Evolutionary conservation across 2,113 vertebrate genomes (phyloP).

Genomic region (Fregata magnificens): DNA sequence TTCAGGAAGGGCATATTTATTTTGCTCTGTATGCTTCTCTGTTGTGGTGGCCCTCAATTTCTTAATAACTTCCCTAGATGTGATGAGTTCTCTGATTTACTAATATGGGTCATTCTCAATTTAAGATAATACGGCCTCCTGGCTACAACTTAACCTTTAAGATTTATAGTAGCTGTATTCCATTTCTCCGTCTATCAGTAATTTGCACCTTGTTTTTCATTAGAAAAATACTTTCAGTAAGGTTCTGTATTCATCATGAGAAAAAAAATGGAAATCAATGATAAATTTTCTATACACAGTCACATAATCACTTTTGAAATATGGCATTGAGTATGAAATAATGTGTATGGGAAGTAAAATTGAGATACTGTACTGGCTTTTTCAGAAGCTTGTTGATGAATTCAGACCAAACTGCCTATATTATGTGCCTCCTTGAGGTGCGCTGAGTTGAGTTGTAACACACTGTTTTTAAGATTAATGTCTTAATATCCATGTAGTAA

Average conservation of each 20-base stretch:
- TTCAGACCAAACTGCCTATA: neutral
- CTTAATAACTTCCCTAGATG: neutral
- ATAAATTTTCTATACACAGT: neutral
- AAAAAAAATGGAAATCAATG: neutral
- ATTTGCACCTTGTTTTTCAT: neutral
- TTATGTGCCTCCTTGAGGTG: neutral
- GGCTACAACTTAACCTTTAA: neutral
- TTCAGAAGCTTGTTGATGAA: neutral
- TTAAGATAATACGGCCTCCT: neutral
- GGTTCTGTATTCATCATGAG: neutral
- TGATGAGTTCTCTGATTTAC: neutral
- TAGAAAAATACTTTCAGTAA: neutral
- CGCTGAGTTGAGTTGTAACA: fast-evolving
- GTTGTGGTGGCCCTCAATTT: neutral
- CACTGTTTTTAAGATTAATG: neutral
- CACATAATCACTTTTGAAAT: neutral
- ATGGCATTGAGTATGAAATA: neutral
- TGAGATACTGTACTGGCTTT: neutral
- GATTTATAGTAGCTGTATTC: neutral
- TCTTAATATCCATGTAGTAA: neutral
- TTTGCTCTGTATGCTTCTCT: neutral
- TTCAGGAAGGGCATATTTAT: neutral
- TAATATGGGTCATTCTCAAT: neutral
- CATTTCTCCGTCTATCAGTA: neutral
- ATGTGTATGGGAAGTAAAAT: neutral